phyloP scores from a whole-genome alignment of 2,888 invertebrate species.

The Platypus cylindrus region DNA sequence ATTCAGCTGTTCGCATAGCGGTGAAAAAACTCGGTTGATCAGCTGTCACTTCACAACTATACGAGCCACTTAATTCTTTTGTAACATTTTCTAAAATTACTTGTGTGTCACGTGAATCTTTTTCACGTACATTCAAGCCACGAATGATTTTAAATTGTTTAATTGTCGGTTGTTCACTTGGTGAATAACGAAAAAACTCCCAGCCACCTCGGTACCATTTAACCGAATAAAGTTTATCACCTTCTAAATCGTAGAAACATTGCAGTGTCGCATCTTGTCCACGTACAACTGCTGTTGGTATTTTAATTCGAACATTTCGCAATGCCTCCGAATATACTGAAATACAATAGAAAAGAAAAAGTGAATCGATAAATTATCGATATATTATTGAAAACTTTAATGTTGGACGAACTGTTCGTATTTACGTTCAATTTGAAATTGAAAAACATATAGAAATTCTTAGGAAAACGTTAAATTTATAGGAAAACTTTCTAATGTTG shows the following conservation, averaged over 20 bases:
- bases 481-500: no score
- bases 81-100: constrained; percentile 29
- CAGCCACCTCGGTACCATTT: constrained; percentile 45
- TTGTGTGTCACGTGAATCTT: constrained; percentile 31
- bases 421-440: no score
- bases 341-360: constrained; percentile 5
- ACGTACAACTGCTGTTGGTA: constrained; percentile 52
- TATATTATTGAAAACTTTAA: no score
- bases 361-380: not conserved
- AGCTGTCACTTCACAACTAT: constrained; percentile 33
- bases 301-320: constrained; percentile 50
- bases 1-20: constrained; percentile 25
- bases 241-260: constrained; percentile 52
- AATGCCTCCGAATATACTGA: constrained; percentile 9
- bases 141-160: constrained; percentile 49
- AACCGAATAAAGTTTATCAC: constrained; percentile 52
- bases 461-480: no score
- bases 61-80: constrained; percentile 28
- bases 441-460: no score
- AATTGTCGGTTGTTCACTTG: constrained; percentile 48
- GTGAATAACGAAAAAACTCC: constrained; percentile 35
- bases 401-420: no score
- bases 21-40: constrained; percentile 35
- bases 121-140: constrained; percentile 50
- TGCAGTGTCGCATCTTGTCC: constrained; percentile 50